Evolutionary conservation across 2,113 vertebrate species (phyloP), one percentile per base, ranked within the genome.

Genomic region (Rousettus leschenaultii): DNA sequence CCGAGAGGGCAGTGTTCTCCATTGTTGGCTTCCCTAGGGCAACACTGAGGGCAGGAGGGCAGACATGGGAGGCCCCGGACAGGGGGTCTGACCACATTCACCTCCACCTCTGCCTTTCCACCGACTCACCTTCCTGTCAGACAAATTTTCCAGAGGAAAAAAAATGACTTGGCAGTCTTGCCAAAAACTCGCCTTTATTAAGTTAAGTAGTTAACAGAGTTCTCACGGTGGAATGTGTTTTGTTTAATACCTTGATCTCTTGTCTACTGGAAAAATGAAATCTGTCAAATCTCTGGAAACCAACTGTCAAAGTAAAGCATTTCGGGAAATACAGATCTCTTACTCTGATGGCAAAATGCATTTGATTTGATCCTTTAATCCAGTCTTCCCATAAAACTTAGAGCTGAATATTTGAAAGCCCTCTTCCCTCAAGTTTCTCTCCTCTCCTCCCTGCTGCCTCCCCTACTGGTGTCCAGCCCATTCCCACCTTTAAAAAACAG

Each of bases 311-410:
- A 97, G 97, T 95, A 93, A 97, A 96, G 96, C 78, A 12, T 96
- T 80, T 86, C 43, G 74, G 79, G 75, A 86, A 90, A 97, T 94
- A 95, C 66, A 89, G 94, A 97, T 97, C 94, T 97, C 97, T 98
- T 86, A 85, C 74, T 98, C 97, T 89, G 97, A 96, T 97, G 98
- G 93, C 86, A 97, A 97, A 97, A 98, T 96, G 95, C 94, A 93
- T 97, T 98, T 96, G 95, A 94, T 95, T 70, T 86, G 94, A 98
- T 97, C 93, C 96, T 90, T 73, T 95, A 98, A 98, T 98, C 97
- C 97, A 86, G 96, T 95, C 94, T 97, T 75, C 79, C 59, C 70
- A 83, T 79, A 96, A 96, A 97, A 80, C 84, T 48, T 12, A 1
- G 1, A 96, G 97, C 96, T 97, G 95, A 97, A 96, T 19, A 95